phyloP scores from a whole-genome alignment of 1,140 invertebrate species.

The Conopomorpha cramerella region DNA sequence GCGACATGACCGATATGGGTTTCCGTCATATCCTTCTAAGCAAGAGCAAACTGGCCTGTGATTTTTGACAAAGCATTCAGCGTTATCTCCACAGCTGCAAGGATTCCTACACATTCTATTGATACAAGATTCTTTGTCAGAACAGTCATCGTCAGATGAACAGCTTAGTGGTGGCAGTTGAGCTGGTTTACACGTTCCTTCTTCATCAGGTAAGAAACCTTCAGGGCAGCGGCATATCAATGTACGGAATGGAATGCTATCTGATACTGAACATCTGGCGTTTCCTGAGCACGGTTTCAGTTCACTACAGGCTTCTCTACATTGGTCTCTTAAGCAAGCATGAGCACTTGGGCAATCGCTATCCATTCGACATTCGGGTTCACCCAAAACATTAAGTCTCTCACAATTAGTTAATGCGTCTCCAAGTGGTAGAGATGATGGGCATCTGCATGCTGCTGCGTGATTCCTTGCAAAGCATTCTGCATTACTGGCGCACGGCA shows the following conservation, averaged over 20 bases:
- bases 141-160: conserved; percentile 77
- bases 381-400: conserved; percentile 43
- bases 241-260: conserved; percentile 80
- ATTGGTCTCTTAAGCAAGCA: conserved; percentile 79
- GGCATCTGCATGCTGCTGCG: conserved; percentile 75
- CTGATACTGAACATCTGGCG: conserved; percentile 76
- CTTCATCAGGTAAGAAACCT: conserved; percentile 77
- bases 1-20: conserved; percentile 79
- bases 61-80: conserved; percentile 79
- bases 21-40: conserved; percentile 79
- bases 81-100: conserved; percentile 85
- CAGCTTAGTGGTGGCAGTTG: conserved; percentile 75
- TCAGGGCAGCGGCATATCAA: conserved; percentile 85
- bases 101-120: conserved; percentile 85
- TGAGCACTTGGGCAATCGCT: conserved; percentile 78
- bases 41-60: conserved; percentile 88
- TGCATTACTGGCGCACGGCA: conserved; percentile 80
- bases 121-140: conserved; percentile 77
- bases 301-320: conserved; percentile 77
- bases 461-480: conserved; percentile 80
- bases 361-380: conserved; percentile 78
- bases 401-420: conserved; percentile 80
- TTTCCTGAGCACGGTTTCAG: conserved; percentile 74
- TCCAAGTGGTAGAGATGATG: conserved; percentile 72
- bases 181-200: conserved; percentile 75